Base-by-base conservation (phyloP, 1,140 invertebrate genomes). In the Pseudomyrmex flavicornis region DNA sequence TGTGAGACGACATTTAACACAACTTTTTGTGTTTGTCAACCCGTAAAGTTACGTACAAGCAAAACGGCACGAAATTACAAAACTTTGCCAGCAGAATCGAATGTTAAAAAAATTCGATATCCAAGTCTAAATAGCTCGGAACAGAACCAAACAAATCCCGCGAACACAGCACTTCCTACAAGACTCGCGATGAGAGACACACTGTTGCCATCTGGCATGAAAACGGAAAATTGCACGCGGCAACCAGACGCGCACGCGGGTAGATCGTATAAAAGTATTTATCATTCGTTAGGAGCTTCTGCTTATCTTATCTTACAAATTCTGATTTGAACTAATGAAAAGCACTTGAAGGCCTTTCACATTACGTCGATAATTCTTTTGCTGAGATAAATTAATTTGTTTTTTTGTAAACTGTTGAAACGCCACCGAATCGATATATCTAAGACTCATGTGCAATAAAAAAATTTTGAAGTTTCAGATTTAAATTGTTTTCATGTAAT, bases 271-370 rank as follows among this genome's bases (percentile, higher is more conserved):
- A n/a, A 26, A 46, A 0, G 5, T 1, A 48, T n/a, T 79, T 58
- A 35, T 72, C 56, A 72, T 61, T 20, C 22, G 56, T 59, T 35
- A 80, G 54, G 54, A 9, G 44, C 9, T 26, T 5, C n/a, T 22
- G 15, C 44, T 70, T 70, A 79, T 70, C 65, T 62, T 76, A 76
- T 70, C 76, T 72, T 2, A n/a, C 4, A 7, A 35, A 72, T 12
- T 56, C 62, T 17, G 59, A 15, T 59, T 59, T 20, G 56, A 58
- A 56, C 35, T 15, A 76, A 15, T 22, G 26, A 35, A 61, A 48
- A 15, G n/a, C 17, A 35, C 44, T 7, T 50, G 59, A 35, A 22
- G 12, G 56, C 3, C 22, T 50, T 61, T 50, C 12, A 72, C 26
- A 35, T 79, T 70, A 79, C 20, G 13, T 66, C 26, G 20, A 79